phyloP scores from a whole-genome alignment of 2,888 invertebrate species.

The Rhamnusium bicolor region DNA sequence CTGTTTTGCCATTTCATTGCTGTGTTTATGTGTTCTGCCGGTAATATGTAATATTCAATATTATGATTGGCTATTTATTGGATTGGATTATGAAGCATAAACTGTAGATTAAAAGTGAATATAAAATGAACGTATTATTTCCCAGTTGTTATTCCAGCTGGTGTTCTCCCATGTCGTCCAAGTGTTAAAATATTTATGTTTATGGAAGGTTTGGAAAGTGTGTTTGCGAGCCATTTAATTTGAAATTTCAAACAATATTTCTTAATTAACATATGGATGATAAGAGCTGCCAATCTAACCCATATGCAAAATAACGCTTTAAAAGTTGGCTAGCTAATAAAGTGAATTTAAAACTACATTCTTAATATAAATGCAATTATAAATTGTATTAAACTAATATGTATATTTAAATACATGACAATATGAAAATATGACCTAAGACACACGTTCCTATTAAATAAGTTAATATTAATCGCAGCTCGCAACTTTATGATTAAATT shows the following conservation, averaged over 20 bases:
- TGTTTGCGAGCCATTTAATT: conserved; percentile 21
- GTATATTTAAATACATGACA: too few relatives aligned
- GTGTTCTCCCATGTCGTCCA: conserved; percentile 35
- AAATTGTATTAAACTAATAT: too few relatives aligned
- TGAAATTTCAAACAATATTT: conserved; percentile 25
- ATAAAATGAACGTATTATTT: conserved; percentile 59
- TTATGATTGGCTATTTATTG: conserved; percentile 68
- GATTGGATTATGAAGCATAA: conserved; percentile 64
- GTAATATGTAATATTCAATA: conserved; percentile 69
- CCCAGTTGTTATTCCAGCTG: conserved; percentile 49
- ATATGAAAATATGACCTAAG: too few relatives aligned
- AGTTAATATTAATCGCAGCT: too few relatives aligned
- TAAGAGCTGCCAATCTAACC: neutral
- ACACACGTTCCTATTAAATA: too few relatives aligned
- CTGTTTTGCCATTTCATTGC: conserved; percentile 64
- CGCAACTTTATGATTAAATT: too few relatives aligned
- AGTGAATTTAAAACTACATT: too few relatives aligned
- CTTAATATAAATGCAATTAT: too few relatives aligned
- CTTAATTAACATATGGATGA: conserved; percentile 28
- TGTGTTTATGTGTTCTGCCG: conserved; percentile 64
- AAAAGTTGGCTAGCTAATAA: too few relatives aligned
- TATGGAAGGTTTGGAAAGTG: conserved; percentile 33
- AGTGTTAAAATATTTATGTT: conserved; percentile 48
- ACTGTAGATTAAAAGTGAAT: conserved; percentile 61
- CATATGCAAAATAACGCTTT: too few relatives aligned